phyloP scores from a whole-genome alignment of 2,113 vertebrate species.

The Xyrauchen texanus region DNA sequence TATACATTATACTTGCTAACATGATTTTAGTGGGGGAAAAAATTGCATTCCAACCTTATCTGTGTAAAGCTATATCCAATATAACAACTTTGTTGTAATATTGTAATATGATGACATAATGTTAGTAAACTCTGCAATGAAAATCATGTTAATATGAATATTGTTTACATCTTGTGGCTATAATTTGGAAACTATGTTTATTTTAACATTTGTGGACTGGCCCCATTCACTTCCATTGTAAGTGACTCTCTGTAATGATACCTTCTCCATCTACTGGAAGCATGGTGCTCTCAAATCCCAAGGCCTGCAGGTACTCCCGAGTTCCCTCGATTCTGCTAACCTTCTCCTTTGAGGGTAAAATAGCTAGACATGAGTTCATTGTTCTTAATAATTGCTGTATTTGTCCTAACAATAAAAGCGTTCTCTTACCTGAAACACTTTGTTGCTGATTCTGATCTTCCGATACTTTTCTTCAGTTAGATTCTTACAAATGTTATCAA shows the following conservation, averaged over 20 bases:
- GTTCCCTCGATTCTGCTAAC: slow-evolving; percentile 83
- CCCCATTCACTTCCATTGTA: too few relatives aligned
- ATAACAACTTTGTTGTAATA: too few relatives aligned
- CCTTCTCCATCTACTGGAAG: slow-evolving; percentile 83
- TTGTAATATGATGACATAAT: too few relatives aligned
- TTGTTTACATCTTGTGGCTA: too few relatives aligned
- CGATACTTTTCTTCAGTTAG: slow-evolving; percentile 90
- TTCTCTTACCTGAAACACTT: slow-evolving; percentile 86
- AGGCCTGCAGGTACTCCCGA: slow-evolving; percentile 84
- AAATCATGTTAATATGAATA: too few relatives aligned
- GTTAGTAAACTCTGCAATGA: too few relatives aligned
- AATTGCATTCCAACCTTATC: too few relatives aligned
- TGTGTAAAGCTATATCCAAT: too few relatives aligned
- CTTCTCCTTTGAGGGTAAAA: slow-evolving; percentile 79
- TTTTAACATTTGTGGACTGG: too few relatives aligned
- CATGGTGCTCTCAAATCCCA: slow-evolving; percentile 81
- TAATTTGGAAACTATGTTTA: too few relatives aligned
- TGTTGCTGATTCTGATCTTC: slow-evolving; percentile 93
- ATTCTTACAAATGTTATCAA: slow-evolving; percentile 91
- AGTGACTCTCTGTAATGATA: slow-evolving; percentile 52
- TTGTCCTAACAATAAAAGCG: neutral
- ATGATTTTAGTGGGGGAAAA: too few relatives aligned
- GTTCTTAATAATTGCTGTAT: neutral
- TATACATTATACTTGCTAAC: too few relatives aligned
- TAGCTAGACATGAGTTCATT: neutral